Percentiles rank a stretch among this genome's conserved stretches.
Evolutionary conservation across 2,797 vertebrate genomes (phyloP).

Genomic region (Epinephelus awoara): DNA sequence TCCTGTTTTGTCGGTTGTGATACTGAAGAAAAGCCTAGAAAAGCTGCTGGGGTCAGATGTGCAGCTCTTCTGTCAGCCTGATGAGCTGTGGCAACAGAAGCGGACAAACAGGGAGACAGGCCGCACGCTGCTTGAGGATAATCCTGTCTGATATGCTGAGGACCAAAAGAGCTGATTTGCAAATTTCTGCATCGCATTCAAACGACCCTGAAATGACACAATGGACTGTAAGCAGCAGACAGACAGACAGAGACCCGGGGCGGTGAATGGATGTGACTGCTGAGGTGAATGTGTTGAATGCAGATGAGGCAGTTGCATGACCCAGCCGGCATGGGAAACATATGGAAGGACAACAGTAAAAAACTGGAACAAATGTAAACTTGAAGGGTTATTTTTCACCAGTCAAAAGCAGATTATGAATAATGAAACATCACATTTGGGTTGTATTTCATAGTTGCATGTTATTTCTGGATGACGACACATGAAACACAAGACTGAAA

Average conservation of each 20-base stretch:
- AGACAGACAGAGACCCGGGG: slow-evolving; percentile 52
- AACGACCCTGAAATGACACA: slow-evolving; percentile 76
- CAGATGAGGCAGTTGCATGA: slow-evolving; percentile 36
- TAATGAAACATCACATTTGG: background rate
- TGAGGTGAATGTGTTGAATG: slow-evolving; percentile 56
- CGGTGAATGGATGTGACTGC: slow-evolving; percentile 48
- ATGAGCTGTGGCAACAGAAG: slow-evolving; percentile 68
- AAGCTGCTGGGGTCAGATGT: slow-evolving; percentile 67
- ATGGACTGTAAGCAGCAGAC: slow-evolving; percentile 55
- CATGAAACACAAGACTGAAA: slow-evolving; percentile 4
- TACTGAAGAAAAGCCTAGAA: slow-evolving; percentile 50
- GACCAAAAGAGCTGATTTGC: slow-evolving; percentile 80
- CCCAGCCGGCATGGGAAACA: slow-evolving; percentile 7
- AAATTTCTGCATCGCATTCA: slow-evolving; percentile 66
- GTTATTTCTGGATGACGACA: slow-evolving; percentile 12
- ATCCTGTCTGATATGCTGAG: slow-evolving; percentile 75
- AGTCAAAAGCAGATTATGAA: background rate
- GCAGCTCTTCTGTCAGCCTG: slow-evolving; percentile 62
- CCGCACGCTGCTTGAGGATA: slow-evolving; percentile 73
- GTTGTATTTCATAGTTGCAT: background rate
- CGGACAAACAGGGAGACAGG: slow-evolving; percentile 62
- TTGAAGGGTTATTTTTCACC: background rate
- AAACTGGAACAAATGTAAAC: background rate
- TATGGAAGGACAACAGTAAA: background rate
- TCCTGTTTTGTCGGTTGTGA: slow-evolving; percentile 34